Evolutionary conservation across 2,113 vertebrate genomes (phyloP), one percentile per base, ranked within the genome.

Genomic region (Salvator merianae): DNA sequence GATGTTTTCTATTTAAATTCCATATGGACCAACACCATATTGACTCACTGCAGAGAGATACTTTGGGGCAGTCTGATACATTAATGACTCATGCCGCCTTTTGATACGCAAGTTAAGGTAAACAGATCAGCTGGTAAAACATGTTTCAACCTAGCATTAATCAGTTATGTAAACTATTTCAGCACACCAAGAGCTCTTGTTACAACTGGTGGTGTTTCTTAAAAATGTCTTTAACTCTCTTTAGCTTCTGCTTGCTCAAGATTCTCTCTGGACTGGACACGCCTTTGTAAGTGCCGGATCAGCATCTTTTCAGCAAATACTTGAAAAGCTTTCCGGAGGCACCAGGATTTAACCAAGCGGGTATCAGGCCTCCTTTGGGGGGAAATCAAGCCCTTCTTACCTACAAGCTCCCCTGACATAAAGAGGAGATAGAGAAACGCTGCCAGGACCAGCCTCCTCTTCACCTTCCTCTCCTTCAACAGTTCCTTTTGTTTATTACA

Each of bases 381-480:
- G 22, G 7, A 7, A 12, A 4, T 7, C 18, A 32, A 7, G 2
- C 73, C 72, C 72, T 62, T 90, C 97, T 97, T 95, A 99, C 99
- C 99, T 87, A 98, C 86, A 26, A 99, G 97, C 90, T 99, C 99
- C 13, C 97, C 99, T 0, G 96, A 93, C 98, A 99, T 99, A 91
- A 99, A 99, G 40, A 99, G 94, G 20, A 98, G 95, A 88, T 99
- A 99, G 0, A 99, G 97, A n/a, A 96, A 9, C 0, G 97, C 97
- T 0, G 98, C 98, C 0, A 97, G 77, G 50, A 90, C 85, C 30
- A 99, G 91, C 72, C 96, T 96, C 94, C 94, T 97, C 94, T 98
- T 98, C 91, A 97, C 97, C 75, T 71, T 95, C 82, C 91, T 92
- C 89, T 96, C 97, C 78, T 91, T 96, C 53, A 91, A 85, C 8